These are phyloP conservation scores for Metopolophium dirhodum DNA, from an alignment of 1,140 invertebrate species.

Conservation along the genomic window DNA sequence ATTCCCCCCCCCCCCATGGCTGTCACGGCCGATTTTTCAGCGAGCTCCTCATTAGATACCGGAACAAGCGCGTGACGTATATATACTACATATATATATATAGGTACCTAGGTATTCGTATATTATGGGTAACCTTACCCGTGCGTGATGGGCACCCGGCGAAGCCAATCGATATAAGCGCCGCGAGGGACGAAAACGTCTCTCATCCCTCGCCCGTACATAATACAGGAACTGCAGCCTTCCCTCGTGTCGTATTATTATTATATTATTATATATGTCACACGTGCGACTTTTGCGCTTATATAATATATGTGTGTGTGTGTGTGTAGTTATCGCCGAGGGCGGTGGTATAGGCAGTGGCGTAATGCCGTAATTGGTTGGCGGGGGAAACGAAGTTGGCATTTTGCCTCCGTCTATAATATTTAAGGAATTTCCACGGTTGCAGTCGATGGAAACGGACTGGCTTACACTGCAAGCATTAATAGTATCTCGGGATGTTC, in stretches of 20 bases:
- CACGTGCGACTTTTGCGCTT: background rate
- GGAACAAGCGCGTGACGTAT: background rate
- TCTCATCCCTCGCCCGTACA: background rate
- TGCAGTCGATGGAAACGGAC: background rate
- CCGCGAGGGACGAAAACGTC: background rate
- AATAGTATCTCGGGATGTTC: background rate
- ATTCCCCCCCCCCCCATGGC: background rate
- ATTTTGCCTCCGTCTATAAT: too few relatives aligned
- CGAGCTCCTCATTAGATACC: background rate
- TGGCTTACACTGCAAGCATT: background rate
- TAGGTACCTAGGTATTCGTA: background rate
- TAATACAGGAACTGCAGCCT: background rate
- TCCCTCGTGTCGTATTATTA: background rate
- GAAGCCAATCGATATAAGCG: constrained; percentile 13
- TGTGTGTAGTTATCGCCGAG: background rate
- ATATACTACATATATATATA: background rate
- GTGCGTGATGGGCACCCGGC: background rate
- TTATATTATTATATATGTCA: background rate
- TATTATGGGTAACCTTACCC: background rate
- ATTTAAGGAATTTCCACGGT: background rate
- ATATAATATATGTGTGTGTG: background rate
- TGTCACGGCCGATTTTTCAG: background rate
- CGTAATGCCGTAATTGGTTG: background rate
- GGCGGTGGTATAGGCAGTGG: background rate
- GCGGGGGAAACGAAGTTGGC: background rate